Percentiles rank a stretch among this genome's conserved stretches.
phyloP scores from a whole-genome alignment of 2,113 vertebrate species.

The Poeciliopsis turrubarensis region DNA sequence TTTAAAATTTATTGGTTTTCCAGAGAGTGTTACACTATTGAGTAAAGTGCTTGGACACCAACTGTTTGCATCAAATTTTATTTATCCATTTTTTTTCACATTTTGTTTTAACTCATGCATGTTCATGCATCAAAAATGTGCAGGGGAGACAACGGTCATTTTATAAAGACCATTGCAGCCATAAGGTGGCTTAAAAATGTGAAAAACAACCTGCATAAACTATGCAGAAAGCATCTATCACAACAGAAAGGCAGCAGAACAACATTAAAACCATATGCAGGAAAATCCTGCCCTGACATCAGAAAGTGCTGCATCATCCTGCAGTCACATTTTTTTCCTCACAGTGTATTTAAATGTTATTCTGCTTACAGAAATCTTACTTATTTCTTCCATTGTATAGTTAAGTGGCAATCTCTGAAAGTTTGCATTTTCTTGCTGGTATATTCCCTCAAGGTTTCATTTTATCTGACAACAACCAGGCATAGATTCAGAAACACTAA shows the following conservation, averaged over 20 bases:
- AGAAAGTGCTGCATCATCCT: conserved; percentile 37
- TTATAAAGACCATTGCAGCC: conserved; percentile 31
- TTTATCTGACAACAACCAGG: conserved; percentile 43
- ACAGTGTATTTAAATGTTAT: not conserved
- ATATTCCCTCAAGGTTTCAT: conserved; percentile 28
- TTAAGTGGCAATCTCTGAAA: not conserved
- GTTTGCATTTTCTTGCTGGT: conserved; percentile 9
- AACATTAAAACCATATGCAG: conserved; percentile 47
- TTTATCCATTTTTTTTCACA: conserved; percentile 7
- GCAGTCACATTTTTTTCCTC: not conserved
- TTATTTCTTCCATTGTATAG: not conserved
- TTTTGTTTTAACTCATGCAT: conserved; percentile 9
- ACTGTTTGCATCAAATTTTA: not conserved
- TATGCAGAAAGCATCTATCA: conserved; percentile 55
- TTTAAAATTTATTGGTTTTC: not conserved
- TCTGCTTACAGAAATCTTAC: not conserved
- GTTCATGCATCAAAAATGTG: conserved; percentile 29
- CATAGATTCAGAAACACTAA: conserved; percentile 19
- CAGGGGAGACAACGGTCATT: conserved; percentile 38
- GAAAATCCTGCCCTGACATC: conserved; percentile 29
- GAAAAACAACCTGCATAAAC: conserved; percentile 38
- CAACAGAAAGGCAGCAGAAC: conserved; percentile 39
- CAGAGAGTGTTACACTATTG: too few species aligned
- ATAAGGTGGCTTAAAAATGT: conserved; percentile 55
- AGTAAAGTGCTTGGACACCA: too few species aligned